A percentile compares a stretch with the other conserved stretches of the same genome.
phyloP scores from a whole-genome alignment of 1,140 invertebrate genomes.

The Drosophila nannoptera region DNA sequence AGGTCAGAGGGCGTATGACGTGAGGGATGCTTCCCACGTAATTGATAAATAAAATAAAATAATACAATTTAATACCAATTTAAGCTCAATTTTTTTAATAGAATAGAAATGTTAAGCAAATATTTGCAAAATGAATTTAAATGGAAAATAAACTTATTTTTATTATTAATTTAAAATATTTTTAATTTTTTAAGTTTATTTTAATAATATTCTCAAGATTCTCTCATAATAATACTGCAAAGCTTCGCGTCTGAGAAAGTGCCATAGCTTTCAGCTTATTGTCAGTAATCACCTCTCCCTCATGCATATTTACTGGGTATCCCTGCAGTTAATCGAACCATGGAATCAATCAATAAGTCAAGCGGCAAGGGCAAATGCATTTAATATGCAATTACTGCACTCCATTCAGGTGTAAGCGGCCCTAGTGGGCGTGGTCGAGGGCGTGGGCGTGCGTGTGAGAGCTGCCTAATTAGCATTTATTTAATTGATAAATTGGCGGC shows the following conservation, averaged over 20 bases:
- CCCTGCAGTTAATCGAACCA: background rate
- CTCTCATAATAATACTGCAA: no score
- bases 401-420: background rate
- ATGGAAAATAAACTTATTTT: no score
- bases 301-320: slow-evolving; percentile 7
- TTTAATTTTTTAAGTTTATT: no score
- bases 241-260: no score
- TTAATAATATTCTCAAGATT: no score
- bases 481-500: slow-evolving; percentile 64
- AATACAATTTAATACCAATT: background rate
- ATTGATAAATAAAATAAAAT: background rate
- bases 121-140: no score
- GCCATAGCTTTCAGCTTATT: background rate
- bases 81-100: no score
- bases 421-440: background rate
- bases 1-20: background rate
- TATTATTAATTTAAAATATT: no score
- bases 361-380: slow-evolving; percentile 38
- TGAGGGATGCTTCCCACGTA: background rate
- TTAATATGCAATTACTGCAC: slow-evolving; percentile 50
- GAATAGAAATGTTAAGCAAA: no score
- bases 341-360: slow-evolving; percentile 60
- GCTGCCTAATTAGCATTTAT: slow-evolving; percentile 63
- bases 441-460: slow-evolving; percentile 4
- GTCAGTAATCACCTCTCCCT: background rate